Evolutionary conservation across 2,888 invertebrate genomes (phyloP).

Genomic region (Clepsis dumicolana): DNA sequence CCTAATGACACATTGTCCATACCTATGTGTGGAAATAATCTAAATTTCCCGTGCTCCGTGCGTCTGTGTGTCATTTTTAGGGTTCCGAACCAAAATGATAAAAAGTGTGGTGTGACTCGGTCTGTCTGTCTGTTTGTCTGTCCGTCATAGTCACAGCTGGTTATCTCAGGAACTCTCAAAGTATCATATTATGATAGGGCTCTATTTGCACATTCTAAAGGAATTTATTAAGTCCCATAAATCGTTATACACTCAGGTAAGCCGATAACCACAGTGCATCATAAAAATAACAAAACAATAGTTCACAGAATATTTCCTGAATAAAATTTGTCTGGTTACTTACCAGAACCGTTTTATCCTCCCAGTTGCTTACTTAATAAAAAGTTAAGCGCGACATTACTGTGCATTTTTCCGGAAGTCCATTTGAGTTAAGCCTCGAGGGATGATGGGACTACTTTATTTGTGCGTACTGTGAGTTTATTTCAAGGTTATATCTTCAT

Average conservation of each 20-base stretch:
- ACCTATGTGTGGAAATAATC: constrained; percentile 21
- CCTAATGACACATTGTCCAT: constrained; percentile 40
- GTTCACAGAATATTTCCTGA: too few species aligned
- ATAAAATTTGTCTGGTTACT: background rate
- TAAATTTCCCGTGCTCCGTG: background rate
- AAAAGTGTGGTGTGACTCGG: too few species aligned
- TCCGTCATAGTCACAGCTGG: too few species aligned
- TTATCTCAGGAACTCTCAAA: too few species aligned
- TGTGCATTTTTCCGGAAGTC: constrained; percentile 22
- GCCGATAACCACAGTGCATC: too few species aligned
- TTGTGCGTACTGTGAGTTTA: background rate
- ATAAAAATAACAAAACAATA: too few species aligned
- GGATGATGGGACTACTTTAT: constrained; percentile 1
- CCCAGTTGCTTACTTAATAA: constrained; percentile 34
- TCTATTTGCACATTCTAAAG: too few species aligned
- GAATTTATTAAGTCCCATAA: too few species aligned
- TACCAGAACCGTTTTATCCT: background rate
- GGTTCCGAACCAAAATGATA: too few species aligned
- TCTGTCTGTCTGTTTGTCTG: too few species aligned
- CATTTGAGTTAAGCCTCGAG: constrained; percentile 13
- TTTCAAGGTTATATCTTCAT: background rate
- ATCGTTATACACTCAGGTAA: too few species aligned
- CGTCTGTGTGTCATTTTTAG: background rate
- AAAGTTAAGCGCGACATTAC: constrained; percentile 25
- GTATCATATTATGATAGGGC: too few species aligned